These are phyloP conservation scores for Danionella dracula DNA, from an alignment of 2,797 vertebrate species.

Conservation along the genomic window DNA sequence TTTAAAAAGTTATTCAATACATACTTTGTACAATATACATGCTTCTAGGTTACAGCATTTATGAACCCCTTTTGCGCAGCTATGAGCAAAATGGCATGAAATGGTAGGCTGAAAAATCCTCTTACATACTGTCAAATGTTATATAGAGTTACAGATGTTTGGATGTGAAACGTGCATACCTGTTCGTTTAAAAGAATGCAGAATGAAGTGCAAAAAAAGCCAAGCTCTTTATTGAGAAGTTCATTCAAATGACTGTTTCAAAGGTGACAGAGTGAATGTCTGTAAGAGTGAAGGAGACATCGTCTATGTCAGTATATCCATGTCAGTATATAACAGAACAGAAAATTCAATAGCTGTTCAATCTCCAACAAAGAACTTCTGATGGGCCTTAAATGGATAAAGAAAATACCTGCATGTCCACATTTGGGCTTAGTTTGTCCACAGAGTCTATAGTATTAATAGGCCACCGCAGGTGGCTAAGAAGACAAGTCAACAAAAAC, in stretches of 20 bases:
- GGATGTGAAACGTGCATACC: not conserved
- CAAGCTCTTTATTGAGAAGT: not conserved
- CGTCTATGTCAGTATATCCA: conserved; percentile 8
- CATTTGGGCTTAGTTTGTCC: too few species aligned
- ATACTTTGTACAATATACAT: not conserved
- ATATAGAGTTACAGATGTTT: not conserved
- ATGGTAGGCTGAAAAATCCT: not conserved
- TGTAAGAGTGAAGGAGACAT: conserved; percentile 5
- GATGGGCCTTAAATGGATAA: conserved; percentile 3
- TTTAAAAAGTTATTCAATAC: too few species aligned
- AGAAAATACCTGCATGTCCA: too few species aligned
- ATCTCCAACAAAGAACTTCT: conserved; percentile 2
- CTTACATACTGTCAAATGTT: not conserved
- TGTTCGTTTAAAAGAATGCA: not conserved
- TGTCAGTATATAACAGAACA: conserved; percentile 8
- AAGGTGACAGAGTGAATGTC: not conserved
- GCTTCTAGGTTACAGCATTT: not conserved
- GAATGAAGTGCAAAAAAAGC: not conserved
- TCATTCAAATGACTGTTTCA: not conserved
- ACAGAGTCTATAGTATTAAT: too few species aligned
- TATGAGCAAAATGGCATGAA: not conserved
- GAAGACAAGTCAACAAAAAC: too few species aligned
- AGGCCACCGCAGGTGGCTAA: too few species aligned
- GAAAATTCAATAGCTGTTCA: conserved; percentile 15
- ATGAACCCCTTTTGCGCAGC: not conserved